Evolutionary conservation across 2,888 invertebrate genomes (phyloP), one percentile per base, ranked within the genome.

Genomic region (Serripes groenlandicus): DNA sequence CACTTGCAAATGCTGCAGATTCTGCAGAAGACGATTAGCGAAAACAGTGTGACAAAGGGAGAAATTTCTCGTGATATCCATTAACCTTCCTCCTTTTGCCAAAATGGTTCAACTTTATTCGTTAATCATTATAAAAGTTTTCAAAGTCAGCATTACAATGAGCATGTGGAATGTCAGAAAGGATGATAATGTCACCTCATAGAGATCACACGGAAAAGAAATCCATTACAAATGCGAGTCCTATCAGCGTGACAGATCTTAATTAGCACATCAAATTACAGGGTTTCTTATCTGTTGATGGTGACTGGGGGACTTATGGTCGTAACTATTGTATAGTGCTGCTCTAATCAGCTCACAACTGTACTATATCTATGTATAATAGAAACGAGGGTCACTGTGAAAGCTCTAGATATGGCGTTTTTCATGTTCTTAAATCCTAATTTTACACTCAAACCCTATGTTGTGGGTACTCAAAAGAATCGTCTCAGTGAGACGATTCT

Each of bases 261-360:
- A 75, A 79, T 79, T 79, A 79, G 54, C 56, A 74, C 62, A 34
- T 79, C 60, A 74, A 75, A 79, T 79, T 75, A 75, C 79, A 62
- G 58, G 70, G 58, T 58, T 70, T 60, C 23, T 42, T 64, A 62
- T 32, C 21, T 26, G 34, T 32, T 62, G 32, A 58, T 5, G 26
- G 49, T 28, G 9, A n/a, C 7, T 52, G 30, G 54, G 49, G 32
- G 70, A 52, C 37, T 66, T 37, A 66, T 66, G 28, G 66, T 35
- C n/a, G 42, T 42, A 66, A 66, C 42, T n/a, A 23, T 49, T 49
- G 49, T n/a, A 23, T 49, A 21, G 49, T 49, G 49, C 49, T 49
- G n/a, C 21, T 49, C 49, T 49, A 49, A 49, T 49, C 49, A 49
- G 21, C 49, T 49, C 21, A 49, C 49, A 49, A 21, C 49, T 1